phyloP scores from a whole-genome alignment of 2,888 invertebrate species.

The Drosophila buzzatii region DNA sequence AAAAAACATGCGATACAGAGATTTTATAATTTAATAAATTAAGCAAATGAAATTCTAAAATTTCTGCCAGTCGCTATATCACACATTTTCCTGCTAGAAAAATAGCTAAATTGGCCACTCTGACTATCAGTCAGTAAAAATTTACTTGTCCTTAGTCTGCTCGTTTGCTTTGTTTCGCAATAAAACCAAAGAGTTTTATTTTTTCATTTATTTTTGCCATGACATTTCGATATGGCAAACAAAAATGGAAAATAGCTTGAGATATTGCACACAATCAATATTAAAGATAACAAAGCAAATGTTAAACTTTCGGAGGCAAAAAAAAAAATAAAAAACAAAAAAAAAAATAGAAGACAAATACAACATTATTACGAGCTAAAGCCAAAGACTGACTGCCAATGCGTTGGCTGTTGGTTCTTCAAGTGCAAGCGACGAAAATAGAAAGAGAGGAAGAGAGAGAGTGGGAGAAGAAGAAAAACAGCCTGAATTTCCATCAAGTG shows the following conservation, averaged over 20 bases:
- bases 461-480: slow-evolving; percentile 9
- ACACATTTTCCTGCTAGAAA: no score
- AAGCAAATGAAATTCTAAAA: no score
- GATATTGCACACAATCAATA: slow-evolving; percentile 68
- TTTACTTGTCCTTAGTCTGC: not conserved
- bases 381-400: slow-evolving; percentile 31
- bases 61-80: no score
- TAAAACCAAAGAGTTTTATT: slow-evolving; percentile 3
- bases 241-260: slow-evolving; percentile 44
- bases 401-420: slow-evolving; percentile 28
- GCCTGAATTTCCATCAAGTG: slow-evolving; percentile 64
- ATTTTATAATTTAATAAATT: no score
- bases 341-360: slow-evolving; percentile 45
- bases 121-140: slow-evolving; percentile 6
- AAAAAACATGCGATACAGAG: no score
- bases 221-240: slow-evolving; percentile 24
- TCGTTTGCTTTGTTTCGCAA: slow-evolving; percentile 18
- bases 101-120: not conserved
- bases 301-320: slow-evolving; percentile 30
- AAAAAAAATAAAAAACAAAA: no score
- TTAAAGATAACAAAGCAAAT: slow-evolving; percentile 59
- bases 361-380: slow-evolving; percentile 52
- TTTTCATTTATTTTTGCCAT: not conserved
- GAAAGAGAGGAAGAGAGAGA: not conserved
- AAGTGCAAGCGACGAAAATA: slow-evolving; percentile 45